Evolutionary conservation across 2,888 invertebrate genomes (phyloP), one percentile per base, ranked within the genome.

Genomic region (Drosophila acutilabella): DNA sequence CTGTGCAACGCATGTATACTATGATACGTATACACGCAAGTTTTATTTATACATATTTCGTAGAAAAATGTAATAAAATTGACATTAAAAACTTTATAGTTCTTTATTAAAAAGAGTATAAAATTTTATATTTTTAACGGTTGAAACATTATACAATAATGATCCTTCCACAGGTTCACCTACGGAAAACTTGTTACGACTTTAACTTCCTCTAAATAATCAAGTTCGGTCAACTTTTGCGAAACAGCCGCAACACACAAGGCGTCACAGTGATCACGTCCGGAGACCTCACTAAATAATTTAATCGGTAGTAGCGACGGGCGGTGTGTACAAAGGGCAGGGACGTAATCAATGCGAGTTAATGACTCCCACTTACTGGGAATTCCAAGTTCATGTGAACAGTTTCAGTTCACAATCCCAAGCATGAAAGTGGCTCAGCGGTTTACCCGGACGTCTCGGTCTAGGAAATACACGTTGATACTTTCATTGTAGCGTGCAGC

Each of bases 401-500:
- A 78, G 71, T 80, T 78, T 68, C 74, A 80, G 67, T 83, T 70
- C 78, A 74, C 74, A 71, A 80, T 78, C 80, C 79, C 80, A 73
- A 82, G 75, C 94, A 95, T 94, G 94, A 94, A 94, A 93, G 93
- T 93, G 93, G 93, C 95, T 95, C 94, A 94, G 93, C 93, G 93
- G 94, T 93, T 95, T 95, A 93, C 94, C 94, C 93, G 93, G 93
- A 92, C 94, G 94, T 94, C 93, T 94, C 94, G 93, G 93, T 92
- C 93, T 93, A 93, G 93, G 94, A 94, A 93, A 91, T 90, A 92
- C 92, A 93, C 93, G n/a, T n/a, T n/a, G n/a, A n/a, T n/a, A n/a
- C n/a, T n/a, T n/a, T n/a, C n/a, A n/a, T n/a, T n/a, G n/a, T n/a
- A n/a, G n/a, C n/a, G n/a, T n/a, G n/a, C n/a, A n/a, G n/a, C n/a